Percentiles rank a stretch among this genome's conserved stretches.
These are phyloP conservation scores for Scomber scombrus DNA, from an alignment of 2,113 vertebrate genomes.

Conservation along the genomic window DNA sequence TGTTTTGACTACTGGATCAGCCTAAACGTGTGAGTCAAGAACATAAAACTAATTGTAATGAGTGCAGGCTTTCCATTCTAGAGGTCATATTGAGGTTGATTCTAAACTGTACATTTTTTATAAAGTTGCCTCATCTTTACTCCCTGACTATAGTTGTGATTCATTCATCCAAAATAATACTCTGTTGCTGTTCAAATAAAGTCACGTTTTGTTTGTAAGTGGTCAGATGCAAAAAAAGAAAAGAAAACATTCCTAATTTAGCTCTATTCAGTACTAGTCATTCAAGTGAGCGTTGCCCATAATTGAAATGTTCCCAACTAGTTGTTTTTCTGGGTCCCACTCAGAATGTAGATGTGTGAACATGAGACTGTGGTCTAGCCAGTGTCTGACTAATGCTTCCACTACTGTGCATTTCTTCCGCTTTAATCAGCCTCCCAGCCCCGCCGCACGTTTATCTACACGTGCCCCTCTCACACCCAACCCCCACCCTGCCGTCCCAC, in stretches of 20 bases:
- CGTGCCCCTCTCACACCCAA: conserved; percentile 40
- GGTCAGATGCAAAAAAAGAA: conserved; percentile 18
- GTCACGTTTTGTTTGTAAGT: conserved; percentile 28
- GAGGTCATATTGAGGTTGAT: conserved; percentile 20
- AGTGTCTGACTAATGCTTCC: conserved; percentile 72
- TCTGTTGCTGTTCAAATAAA: conserved; percentile 22
- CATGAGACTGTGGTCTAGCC: conserved; percentile 68
- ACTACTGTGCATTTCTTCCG: conserved; percentile 64
- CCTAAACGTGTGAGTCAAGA: not conserved
- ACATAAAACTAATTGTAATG: not conserved
- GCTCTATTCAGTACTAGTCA: conserved; percentile 13
- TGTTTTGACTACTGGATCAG: too few relatives aligned
- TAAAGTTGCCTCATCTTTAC: conserved; percentile 21
- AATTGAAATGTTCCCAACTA: conserved; percentile 57
- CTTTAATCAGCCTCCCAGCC: conserved; percentile 52
- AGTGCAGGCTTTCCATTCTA: not conserved
- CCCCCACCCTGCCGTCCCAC: conserved; percentile 2
- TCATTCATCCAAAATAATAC: conserved; percentile 33
- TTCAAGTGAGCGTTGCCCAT: conserved; percentile 41
- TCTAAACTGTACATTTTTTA: conserved; percentile 15
- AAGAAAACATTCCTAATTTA: conserved; percentile 25
- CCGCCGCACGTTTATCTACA: conserved; percentile 67
- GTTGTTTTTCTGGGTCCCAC: conserved; percentile 56
- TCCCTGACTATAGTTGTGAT: not conserved
- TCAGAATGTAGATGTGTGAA: conserved; percentile 62